These are phyloP conservation scores for Quadroppia sp. DNA, from an alignment of 2,888 invertebrate genomes.

Conservation along the genomic window DNA sequence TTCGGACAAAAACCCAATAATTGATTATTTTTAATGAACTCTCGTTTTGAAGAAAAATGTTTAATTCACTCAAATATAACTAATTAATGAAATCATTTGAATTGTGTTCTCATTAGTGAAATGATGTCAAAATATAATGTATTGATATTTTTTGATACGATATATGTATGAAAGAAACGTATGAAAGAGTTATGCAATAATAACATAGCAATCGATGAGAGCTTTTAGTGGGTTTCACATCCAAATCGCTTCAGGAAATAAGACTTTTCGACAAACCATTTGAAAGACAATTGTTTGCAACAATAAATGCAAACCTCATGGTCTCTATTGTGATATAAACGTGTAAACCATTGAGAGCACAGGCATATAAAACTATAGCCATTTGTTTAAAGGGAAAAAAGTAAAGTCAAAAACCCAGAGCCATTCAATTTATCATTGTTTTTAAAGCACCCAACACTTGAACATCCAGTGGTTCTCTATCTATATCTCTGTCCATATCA, in stretches of 20 bases:
- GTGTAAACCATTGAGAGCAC: background rate
- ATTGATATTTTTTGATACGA: too few relatives aligned
- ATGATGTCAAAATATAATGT: too few relatives aligned
- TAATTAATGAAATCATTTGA: too few relatives aligned
- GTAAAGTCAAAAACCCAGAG: constrained; percentile 20
- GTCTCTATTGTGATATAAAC: constrained; percentile 4
- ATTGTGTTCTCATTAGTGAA: too few relatives aligned
- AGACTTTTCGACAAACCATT: constrained; percentile 20
- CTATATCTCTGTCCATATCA: background rate
- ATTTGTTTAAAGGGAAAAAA: background rate
- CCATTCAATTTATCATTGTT: constrained; percentile 33
- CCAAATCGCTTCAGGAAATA: background rate
- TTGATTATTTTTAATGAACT: too few relatives aligned
- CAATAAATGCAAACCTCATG: constrained; percentile 16
- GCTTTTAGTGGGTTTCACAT: background rate
- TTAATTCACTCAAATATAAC: too few relatives aligned
- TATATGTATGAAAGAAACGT: too few relatives aligned
- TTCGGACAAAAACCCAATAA: too few relatives aligned
- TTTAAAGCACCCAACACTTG: constrained; percentile 12
- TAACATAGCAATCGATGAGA: too few relatives aligned
- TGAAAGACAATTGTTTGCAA: constrained; percentile 14
- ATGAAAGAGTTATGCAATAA: too few relatives aligned
- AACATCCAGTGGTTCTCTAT: background rate
- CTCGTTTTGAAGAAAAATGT: too few relatives aligned
- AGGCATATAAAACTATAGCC: constrained; percentile 5